phyloP scores from a whole-genome alignment of 2,888 invertebrate genomes.

The Melanostoma mellinum region DNA sequence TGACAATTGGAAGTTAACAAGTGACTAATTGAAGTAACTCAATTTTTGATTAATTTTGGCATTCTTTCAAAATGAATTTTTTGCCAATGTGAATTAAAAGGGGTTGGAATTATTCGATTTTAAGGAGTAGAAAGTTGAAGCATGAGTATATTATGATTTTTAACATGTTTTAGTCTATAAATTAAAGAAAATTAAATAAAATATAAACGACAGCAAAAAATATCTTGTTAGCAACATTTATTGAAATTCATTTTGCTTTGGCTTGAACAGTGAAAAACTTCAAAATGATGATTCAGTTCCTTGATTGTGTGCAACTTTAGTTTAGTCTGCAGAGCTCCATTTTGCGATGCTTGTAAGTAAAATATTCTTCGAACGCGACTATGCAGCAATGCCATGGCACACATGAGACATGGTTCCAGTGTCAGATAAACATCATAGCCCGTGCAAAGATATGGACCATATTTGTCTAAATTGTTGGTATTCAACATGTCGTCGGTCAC shows the following conservation, averaged over 20 bases:
- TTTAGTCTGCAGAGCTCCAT: conserved; percentile 88
- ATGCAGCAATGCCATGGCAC: conserved; percentile 97
- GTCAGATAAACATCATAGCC: conserved; percentile 92
- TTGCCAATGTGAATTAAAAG: no score
- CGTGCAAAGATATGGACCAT: conserved; percentile 91
- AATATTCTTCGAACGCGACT: conserved; percentile 93
- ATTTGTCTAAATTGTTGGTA: conserved; percentile 80
- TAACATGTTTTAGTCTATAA: not conserved
- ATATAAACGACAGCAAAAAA: no score
- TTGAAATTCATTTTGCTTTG: conserved; percentile 6
- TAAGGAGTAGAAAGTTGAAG: no score
- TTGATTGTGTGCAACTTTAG: conserved; percentile 90
- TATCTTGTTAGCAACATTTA: conserved; percentile 36
- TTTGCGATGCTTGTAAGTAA: conserved; percentile 84
- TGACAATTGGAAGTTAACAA: no score
- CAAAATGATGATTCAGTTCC: conserved; percentile 95
- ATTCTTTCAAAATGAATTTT: no score
- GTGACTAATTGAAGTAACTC: no score
- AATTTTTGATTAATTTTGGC: no score
- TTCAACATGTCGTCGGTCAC: conserved; percentile 40
- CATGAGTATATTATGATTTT: no score
- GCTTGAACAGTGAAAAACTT: conserved; percentile 85
- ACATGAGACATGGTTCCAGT: conserved; percentile 96
- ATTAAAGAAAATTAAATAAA: not conserved
- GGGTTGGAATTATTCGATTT: no score